Conservation (phyloP, 2,888 invertebrate species). For the Perithous albicinctus region DNA sequence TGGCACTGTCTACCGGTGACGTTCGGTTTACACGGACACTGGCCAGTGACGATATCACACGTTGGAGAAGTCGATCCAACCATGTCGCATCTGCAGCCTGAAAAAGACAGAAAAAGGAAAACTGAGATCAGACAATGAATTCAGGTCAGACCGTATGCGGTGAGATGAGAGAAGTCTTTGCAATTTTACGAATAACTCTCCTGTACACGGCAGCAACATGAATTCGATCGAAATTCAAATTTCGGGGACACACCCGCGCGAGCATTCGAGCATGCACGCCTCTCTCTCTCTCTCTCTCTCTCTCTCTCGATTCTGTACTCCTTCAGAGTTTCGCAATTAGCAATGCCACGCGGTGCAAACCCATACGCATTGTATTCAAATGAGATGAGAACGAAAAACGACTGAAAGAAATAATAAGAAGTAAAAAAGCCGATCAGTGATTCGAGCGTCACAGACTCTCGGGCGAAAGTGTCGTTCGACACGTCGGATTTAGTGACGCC, state of each 20-base stretch:
- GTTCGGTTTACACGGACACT: conserved; percentile 91
- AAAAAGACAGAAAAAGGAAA: conserved; percentile 74
- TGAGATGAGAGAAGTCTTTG: conserved; percentile 23
- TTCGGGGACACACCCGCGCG: conserved; percentile 56
- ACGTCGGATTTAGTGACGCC: conserved; percentile 58
- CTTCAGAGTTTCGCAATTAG: conserved; percentile 76
- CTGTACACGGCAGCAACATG: not conserved
- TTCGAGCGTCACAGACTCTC: conserved; percentile 62
- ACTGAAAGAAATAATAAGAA: conserved; percentile 59
- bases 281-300: conserved; percentile 13
- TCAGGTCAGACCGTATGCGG: conserved; percentile 38
- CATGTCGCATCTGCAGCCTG: conserved; percentile 95
- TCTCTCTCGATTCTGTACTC: conserved; percentile 26
- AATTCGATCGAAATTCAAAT: conserved; percentile 58
- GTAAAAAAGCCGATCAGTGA: conserved; percentile 62
- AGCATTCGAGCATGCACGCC: conserved; percentile 25
- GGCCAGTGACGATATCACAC: conserved; percentile 92
- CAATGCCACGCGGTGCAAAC: conserved; percentile 70
- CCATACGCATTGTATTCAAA: conserved; percentile 79
- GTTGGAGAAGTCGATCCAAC: conserved; percentile 89
- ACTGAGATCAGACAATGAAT: conserved; percentile 42
- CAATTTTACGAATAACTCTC: conserved; percentile 47
- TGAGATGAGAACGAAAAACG: conserved; percentile 66
- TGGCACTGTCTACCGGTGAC: conserved; percentile 91
- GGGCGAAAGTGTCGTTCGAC: conserved; percentile 61